A percentile compares a stretch with the other conserved stretches of the same genome.
Conservation (phyloP, 2,888 invertebrate species). For the Colletes collaris region DNA sequence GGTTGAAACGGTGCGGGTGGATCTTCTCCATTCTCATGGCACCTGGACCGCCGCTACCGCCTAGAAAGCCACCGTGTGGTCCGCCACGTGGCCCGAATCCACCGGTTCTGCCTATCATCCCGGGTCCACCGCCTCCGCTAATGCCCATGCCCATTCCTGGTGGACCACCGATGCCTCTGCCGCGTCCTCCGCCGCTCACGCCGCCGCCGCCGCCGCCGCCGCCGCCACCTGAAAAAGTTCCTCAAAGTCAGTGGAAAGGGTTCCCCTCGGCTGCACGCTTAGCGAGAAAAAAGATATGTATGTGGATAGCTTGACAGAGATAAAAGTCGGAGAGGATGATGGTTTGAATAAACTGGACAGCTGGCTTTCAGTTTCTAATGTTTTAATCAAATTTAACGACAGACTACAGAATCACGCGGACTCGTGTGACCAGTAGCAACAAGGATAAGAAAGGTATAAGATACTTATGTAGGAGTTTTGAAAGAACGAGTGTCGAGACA, state of each 20-base stretch:
- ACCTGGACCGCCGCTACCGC: slow-evolving; percentile 78
- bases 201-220: slow-evolving; percentile 60
- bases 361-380: slow-evolving; percentile 58
- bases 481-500: slow-evolving; percentile 41
- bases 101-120: slow-evolving; percentile 76
- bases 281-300: no score
- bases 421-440: slow-evolving; percentile 58
- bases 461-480: slow-evolving; percentile 46
- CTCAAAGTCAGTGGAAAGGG: not conserved
- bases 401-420: slow-evolving; percentile 61
- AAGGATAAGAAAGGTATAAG: slow-evolving; percentile 67
- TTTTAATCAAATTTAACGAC: slow-evolving; percentile 72
- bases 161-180: slow-evolving; percentile 58
- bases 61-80: slow-evolving; percentile 78
- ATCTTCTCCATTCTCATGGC: slow-evolving; percentile 82
- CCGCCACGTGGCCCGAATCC: slow-evolving; percentile 79
- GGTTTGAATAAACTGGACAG: slow-evolving; percentile 57
- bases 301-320: no score
- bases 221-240: slow-evolving; percentile 73
- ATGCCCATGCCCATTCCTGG: slow-evolving; percentile 70
- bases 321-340: not conserved
- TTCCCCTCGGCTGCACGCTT: no score
- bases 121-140: slow-evolving; percentile 73
- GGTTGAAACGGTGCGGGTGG: slow-evolving; percentile 82
- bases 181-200: slow-evolving; percentile 54